A percentile compares a stretch with the other conserved stretches of the same genome.
Evolutionary conservation across 2,888 invertebrate species (phyloP).

Genomic region (Perizoma flavofasciatum): DNA sequence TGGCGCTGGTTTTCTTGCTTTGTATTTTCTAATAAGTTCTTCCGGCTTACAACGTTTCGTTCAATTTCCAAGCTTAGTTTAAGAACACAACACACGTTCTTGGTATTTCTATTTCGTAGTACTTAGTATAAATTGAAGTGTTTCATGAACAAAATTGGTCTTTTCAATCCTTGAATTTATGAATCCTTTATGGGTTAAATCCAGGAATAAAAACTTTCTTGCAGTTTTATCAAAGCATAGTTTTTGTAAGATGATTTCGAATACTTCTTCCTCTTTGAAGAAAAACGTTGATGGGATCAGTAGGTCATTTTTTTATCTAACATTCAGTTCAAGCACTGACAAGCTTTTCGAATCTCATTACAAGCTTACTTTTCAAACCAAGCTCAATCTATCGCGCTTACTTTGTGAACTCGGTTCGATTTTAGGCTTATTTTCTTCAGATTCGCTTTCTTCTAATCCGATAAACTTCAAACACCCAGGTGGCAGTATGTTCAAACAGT

Average conservation of each 20-base stretch:
- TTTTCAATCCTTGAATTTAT: background rate
- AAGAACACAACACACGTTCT: constrained; percentile 9
- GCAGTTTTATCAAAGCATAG: background rate
- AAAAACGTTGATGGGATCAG: too few species aligned
- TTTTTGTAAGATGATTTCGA: background rate
- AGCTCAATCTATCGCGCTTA: background rate
- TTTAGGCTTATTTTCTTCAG: background rate
- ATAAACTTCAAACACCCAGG: constrained; percentile 4
- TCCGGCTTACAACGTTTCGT: constrained; percentile 11
- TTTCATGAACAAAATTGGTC: constrained; percentile 4
- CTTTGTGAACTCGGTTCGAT: too few species aligned
- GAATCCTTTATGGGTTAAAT: too few species aligned
- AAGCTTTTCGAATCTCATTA: too few species aligned
- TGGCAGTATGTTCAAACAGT: constrained; percentile 8
- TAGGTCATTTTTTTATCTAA: too few species aligned
- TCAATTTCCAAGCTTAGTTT: constrained; percentile 13
- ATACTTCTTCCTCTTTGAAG: too few species aligned
- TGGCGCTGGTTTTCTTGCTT: background rate
- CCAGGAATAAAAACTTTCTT: background rate
- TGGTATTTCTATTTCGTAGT: constrained; percentile 11
- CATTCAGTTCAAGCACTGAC: too few species aligned
- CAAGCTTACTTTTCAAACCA: background rate
- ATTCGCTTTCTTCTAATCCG: background rate
- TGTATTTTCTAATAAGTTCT: constrained; percentile 10
- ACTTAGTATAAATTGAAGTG: constrained; percentile 7